These are phyloP conservation scores for Stegophylla sp. DNA, from an alignment of 2,888 invertebrate genomes.

Conservation along the genomic window DNA sequence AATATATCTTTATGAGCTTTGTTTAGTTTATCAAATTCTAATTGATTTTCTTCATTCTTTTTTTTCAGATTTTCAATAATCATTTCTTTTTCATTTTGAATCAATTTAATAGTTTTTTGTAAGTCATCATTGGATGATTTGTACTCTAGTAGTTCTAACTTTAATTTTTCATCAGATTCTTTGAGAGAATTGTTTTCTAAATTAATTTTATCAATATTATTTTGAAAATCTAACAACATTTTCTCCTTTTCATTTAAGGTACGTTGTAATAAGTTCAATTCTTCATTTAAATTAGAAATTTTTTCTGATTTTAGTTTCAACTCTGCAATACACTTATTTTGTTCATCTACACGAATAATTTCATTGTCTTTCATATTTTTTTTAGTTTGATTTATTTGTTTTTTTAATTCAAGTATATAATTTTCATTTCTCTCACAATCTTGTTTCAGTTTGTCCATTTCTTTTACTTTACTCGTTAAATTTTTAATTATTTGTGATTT, in stretches of 20 bases:
- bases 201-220: conserved; percentile 26
- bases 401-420: conserved; percentile 50
- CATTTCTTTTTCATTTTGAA: conserved; percentile 34
- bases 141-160: conserved; percentile 9
- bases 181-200: conserved; percentile 11
- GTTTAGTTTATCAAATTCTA: conserved; percentile 33
- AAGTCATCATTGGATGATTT: conserved; percentile 29
- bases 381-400: conserved; percentile 43
- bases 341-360: conserved; percentile 28
- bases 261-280: conserved; percentile 25
- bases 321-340: conserved; percentile 43
- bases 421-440: conserved; percentile 58
- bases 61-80: conserved; percentile 4
- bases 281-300: conserved; percentile 33
- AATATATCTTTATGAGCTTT: conserved; percentile 35
- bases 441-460: conserved; percentile 60
- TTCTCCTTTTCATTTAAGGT: conserved; percentile 23
- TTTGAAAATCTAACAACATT: conserved; percentile 5
- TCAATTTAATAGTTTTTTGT: conserved; percentile 4
- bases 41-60: conserved; percentile 33
- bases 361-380: conserved; percentile 43
- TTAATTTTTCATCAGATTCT: conserved; percentile 34
- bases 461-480: conserved; percentile 47
- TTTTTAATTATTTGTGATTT: conserved; percentile 36
- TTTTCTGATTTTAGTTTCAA: conserved; percentile 39